Evolutionary conservation across 1,140 invertebrate genomes (phyloP), one percentile per base, ranked within the genome.

Genomic region (Drosophila saltans): DNA sequence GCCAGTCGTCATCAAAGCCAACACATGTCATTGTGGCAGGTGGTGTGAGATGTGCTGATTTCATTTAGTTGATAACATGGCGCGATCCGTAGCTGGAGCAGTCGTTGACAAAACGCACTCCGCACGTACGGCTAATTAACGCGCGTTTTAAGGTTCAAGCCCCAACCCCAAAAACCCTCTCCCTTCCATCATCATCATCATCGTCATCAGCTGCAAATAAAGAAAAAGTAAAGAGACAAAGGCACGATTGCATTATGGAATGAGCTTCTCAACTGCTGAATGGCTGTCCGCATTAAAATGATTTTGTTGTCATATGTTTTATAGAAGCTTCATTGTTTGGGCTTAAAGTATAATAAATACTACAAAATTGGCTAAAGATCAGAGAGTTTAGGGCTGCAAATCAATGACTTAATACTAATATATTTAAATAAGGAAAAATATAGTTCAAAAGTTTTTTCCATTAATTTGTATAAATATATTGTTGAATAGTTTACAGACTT

Each of bases 11-110:
- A 66, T 64, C 66, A 60, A 78, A 52, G 75, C 77, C 74, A 77
- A 82, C 82, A 88, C 80, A 74, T 86, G 82, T 85, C 83, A 85
- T 88, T 89, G 84, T 78, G 83, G 80, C 84, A 89, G 84, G 84
- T 89, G 78, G 69, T 62, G 77, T 74, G 63, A 73, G 56, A 16
- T 36, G 30, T 59, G 28, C 75, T 84, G 84, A 89, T 89, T 84
- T 89, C 56, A 84, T 73, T 90, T 60, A 48, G 55, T 69, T 80
- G 84, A 89, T 89, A 89, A 79, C 45, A 69, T 72, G 52, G 75
- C 72, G 67, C 71, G 60, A 24, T 52, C 57, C 58, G 43, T 72
- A 6, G 60, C 65, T 75, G 65, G n/a, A 62, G 72, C 45, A 10
- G 21, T 52, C 8, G 58, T 70, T 89, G 78, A 89, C 80, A 78